A percentile compares a stretch with the other conserved stretches of the same genome.
phyloP scores from a whole-genome alignment of 2,888 invertebrate species.

The Lepidonotus clava region DNA sequence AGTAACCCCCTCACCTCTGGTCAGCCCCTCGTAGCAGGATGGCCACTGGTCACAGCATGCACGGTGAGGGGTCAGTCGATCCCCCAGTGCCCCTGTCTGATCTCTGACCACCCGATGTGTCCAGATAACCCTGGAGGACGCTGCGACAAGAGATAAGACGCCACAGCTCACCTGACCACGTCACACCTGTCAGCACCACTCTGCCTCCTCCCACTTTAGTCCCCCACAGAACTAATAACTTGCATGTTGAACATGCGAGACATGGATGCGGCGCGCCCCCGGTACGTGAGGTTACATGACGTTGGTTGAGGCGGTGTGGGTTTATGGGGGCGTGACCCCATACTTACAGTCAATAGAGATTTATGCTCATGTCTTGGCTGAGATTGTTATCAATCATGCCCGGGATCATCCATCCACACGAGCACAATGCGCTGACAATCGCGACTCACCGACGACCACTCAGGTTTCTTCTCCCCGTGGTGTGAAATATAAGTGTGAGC shows the following conservation, averaged over 20 bases:
- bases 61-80: not conserved
- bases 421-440: too few relatives aligned
- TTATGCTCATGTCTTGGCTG: not conserved
- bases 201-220: not conserved
- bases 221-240: not conserved
- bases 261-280: too few relatives aligned
- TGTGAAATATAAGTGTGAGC: too few relatives aligned
- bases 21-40: too few relatives aligned
- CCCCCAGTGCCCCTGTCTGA: not conserved
- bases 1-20: too few relatives aligned
- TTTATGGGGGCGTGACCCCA: not conserved
- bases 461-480: too few relatives aligned
- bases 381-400: conserved; percentile 5
- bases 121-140: conserved; percentile 9
- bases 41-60: conserved; percentile 34
- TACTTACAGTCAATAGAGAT: not conserved
- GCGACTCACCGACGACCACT: too few relatives aligned
- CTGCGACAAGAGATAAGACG: not conserved
- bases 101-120: conserved; percentile 4
- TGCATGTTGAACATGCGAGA: not conserved
- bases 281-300: not conserved
- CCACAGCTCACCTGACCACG: not conserved
- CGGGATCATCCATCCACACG: not conserved
- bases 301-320: not conserved
- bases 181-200: not conserved